phyloP scores from a whole-genome alignment of 2,113 vertebrate species.

The Elanoides forficatus region DNA sequence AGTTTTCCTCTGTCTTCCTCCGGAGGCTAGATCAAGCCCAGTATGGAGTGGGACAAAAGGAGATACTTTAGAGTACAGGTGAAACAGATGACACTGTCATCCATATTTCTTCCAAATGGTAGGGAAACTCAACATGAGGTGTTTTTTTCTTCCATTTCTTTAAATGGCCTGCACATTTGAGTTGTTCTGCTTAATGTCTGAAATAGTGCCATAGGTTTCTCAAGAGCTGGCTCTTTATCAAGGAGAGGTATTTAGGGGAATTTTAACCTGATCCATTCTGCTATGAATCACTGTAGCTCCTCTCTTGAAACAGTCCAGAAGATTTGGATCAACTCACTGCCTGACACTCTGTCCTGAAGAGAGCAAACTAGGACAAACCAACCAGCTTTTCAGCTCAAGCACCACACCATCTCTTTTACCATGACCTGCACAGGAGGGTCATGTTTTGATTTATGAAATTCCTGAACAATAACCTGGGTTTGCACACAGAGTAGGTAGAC shows the following conservation, averaged over 20 bases:
- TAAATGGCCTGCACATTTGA: neutral
- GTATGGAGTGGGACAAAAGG: neutral
- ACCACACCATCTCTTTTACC: neutral
- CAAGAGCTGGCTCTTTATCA: neutral
- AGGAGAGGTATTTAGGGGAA: neutral
- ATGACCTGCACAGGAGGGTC: neutral
- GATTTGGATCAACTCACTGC: neutral
- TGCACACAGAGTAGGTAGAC: neutral
- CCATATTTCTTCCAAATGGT: neutral
- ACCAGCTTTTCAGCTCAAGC: neutral
- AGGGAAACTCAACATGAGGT: neutral
- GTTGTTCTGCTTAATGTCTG: neutral
- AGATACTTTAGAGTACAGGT: neutral
- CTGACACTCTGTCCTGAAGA: neutral
- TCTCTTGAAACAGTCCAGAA: neutral
- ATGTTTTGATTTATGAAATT: neutral
- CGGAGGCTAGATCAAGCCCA: neutral
- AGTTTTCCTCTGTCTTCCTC: neutral
- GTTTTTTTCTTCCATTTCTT: neutral
- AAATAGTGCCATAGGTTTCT: neutral
- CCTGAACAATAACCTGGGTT: neutral
- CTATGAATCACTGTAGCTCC: neutral
- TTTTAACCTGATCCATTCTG: neutral
- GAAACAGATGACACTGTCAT: neutral
- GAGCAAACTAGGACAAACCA: neutral